Evolutionary conservation across 2,888 invertebrate genomes (phyloP), one percentile per base, ranked within the genome.

Genomic region (Lobophora halterata): DNA sequence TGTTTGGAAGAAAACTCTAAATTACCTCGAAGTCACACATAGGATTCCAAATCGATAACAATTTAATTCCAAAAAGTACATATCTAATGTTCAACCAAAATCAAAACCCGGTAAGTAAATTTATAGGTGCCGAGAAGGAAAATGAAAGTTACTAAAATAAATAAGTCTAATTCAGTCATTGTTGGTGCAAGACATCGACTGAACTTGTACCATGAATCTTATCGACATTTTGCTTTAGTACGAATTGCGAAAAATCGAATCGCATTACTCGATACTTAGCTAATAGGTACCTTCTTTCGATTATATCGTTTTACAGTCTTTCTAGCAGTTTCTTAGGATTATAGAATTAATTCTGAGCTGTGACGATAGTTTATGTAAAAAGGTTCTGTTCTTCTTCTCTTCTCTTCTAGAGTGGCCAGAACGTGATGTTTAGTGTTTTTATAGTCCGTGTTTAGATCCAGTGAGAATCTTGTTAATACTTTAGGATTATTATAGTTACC

Each of bases 401-500:
- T 65, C 42, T 35, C 35, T 59, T 57, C 48, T 68, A 77, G 71
- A 78, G 75, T 59, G 58, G 72, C 42, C 61, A 58, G 71, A 76
- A 76, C 70, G 49, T 52, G 43, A 49, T 42, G 49, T 24, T 46
- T 43, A 42, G 31, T 40, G 45, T 46, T 48, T 33, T 32, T 46
- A 44, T 36, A 50, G 46, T 51, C 40, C 40, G 32, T 49, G 38
- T 49, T 43, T 32, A 26, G 37, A 39, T 46, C 41, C 50, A 50
- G 52, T 55, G 55, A 52, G 47, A 52, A 45, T 50, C 43, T 50
- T 47, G 32, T 40, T 48, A 46, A 29, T 37, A 39, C 36, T 34
- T 46, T 50, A 46, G 48, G 45, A 47, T 43, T 47, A 40, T 46
- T 47, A 52, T 49, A 53, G 55, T 53, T 53, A 53, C 53, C 52